These are phyloP conservation scores for Sipha flava DNA, from an alignment of 1,140 invertebrate species.

Conservation along the genomic window DNA sequence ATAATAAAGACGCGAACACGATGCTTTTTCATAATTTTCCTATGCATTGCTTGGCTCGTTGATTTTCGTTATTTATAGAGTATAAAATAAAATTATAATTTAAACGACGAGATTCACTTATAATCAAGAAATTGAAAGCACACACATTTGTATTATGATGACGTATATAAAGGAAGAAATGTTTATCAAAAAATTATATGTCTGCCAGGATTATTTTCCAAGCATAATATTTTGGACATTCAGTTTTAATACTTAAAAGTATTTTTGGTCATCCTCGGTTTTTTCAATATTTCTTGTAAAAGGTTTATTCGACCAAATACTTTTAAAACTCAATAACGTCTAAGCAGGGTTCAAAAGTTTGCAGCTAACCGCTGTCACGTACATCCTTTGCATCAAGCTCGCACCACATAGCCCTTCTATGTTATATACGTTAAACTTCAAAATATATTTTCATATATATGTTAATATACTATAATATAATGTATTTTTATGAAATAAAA, in stretches of 20 bases:
- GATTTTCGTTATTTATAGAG: too few relatives aligned
- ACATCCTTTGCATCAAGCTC: background rate
- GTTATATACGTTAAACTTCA: background rate
- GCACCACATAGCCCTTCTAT: background rate
- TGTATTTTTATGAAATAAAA: background rate
- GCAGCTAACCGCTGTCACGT: constrained; percentile 3
- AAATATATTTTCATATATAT: background rate
- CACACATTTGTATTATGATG: too few relatives aligned
- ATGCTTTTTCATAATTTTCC: too few relatives aligned
- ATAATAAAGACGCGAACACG: too few relatives aligned
- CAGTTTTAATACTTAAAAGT: background rate
- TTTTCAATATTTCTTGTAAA: background rate
- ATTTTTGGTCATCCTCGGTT: background rate
- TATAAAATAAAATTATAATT: too few relatives aligned
- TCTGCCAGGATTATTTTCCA: background rate
- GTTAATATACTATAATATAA: background rate
- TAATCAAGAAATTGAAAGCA: too few relatives aligned
- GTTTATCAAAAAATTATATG: background rate
- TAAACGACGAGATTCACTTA: too few relatives aligned
- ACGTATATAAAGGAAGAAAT: background rate
- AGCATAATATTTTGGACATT: background rate
- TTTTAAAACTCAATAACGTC: constrained; percentile 11
- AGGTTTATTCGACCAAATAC: constrained; percentile 2
- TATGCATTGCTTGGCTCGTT: too few relatives aligned
- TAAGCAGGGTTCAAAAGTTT: constrained; percentile 7